Evolutionary conservation across 2,888 invertebrate species (phyloP), one percentile per base, ranked within the genome.

Genomic region (Xestia rhomboidea): DNA sequence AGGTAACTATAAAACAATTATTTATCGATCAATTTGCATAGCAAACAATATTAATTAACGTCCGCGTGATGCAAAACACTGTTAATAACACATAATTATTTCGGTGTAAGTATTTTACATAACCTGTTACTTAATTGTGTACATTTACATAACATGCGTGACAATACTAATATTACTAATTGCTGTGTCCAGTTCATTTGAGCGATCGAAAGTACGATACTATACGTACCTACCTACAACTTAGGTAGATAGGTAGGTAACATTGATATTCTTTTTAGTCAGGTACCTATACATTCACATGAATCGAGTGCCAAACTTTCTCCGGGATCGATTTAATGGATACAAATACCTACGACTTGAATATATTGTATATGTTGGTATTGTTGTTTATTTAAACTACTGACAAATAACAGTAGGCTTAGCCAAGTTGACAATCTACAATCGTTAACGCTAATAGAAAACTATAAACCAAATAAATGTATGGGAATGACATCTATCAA

Each of bases 41-140:
- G 13, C 15, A 4, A 54, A 68, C 21, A 67, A 27, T 54, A 51
- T 18, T 27, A 62, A 51, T 18, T 27, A 62, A 66, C 54, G 34
- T 63, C 44, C 7, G 38, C 49, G 76, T 60, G 57, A 66, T 51
- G 38, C 64, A 68, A 75, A 76, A 70, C 69, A 41, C n/a, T 8
- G 15, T 13, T 67, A 80, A 46, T 62, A 70, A 57, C 66, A 57
- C 49, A 41, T 82, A 21, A 68, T 82, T 67, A 62, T 67, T 6
- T 30, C 15, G 18, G 24, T 30, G 34, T 79, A 57, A 73, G 38
- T 46, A 60, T 73, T 57, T 60, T 60, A 51, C 49, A 77, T 60
- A 70, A 46, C 46, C 24, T 51, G 44, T 74, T 64, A 41, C 64
- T 18, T 54, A 46, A 64, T 54, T 74, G 13, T 44, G 7, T 30